These are phyloP conservation scores for Tetramorium alpestre DNA, from an alignment of 1,140 invertebrate species.

Conservation along the genomic window DNA sequence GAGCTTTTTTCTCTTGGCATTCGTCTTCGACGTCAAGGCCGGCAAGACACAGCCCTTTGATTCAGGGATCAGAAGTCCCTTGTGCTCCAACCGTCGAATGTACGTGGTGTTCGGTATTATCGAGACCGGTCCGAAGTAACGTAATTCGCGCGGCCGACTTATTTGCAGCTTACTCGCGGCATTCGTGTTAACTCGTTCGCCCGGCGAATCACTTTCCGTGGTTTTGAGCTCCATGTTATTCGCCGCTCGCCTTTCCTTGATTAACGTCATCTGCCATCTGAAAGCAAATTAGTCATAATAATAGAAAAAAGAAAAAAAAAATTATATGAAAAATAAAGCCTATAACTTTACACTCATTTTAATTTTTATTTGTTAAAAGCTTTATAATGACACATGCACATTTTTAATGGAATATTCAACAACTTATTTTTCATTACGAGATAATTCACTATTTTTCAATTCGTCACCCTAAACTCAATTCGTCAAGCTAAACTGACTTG, in stretches of 20 bases:
- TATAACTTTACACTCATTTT: neutral
- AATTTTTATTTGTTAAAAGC: neutral
- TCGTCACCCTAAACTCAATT: neutral
- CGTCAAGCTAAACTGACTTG: neutral
- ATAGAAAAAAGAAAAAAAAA: neutral
- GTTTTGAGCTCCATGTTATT: slow-evolving; percentile 47
- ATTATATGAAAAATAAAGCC: too few relatives aligned
- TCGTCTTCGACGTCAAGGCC: slow-evolving; percentile 58
- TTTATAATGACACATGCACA: neutral
- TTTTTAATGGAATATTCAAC: neutral
- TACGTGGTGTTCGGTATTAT: slow-evolving; percentile 77
- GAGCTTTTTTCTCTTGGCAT: slow-evolving; percentile 67
- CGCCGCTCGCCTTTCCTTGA: slow-evolving; percentile 70
- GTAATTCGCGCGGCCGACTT: slow-evolving; percentile 70
- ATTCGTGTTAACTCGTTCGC: slow-evolving; percentile 31
- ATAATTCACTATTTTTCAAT: neutral
- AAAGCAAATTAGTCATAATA: slow-evolving; percentile 1
- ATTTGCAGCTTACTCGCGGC: slow-evolving; percentile 57
- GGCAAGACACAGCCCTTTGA: slow-evolving; percentile 68
- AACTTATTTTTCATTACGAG: neutral
- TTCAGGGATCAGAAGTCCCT: slow-evolving; percentile 67
- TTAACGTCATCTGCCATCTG: slow-evolving; percentile 80
- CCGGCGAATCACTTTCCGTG: slow-evolving; percentile 54
- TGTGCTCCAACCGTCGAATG: slow-evolving; percentile 77
- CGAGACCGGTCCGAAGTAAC: slow-evolving; percentile 76